Base-by-base conservation (phyloP, 2,888 invertebrate genomes). In the Microdon myrmicae region DNA sequence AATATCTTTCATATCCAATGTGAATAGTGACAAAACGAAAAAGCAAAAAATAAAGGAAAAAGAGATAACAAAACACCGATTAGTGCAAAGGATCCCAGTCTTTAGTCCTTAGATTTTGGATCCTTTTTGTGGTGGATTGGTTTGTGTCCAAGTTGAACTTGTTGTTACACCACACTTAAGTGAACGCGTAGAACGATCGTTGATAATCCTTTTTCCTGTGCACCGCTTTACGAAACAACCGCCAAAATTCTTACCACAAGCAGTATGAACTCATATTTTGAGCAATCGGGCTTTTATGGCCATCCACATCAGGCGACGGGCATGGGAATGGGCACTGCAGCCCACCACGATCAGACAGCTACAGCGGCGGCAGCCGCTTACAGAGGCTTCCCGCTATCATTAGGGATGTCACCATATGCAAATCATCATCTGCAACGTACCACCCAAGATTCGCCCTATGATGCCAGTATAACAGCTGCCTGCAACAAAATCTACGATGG, bases 281-380 rank as follows among this genome's bases (percentile, higher is more conserved):
- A 94, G 85, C 94, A 94, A 85, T 90, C 90, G 81, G 94, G 94
- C 82, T 95, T 95, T 85, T 94, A 95, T 84, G 93, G 94, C 76
- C 92, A 93, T 81, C 93, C 93, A 78, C 89, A 92, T 83, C 89
- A 93, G 83, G 85, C 86, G 67, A 85, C 87, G 71, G 86, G 83
- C 69, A 83, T 84, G 76, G 85, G 87, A 59, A 82, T 85, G 80
- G 82, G 87, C 74, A 83, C 86, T 61, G 85, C 84, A 68, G 85
- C 86, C 69, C 87, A 87, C 73, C 90, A 92, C 71, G 87, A 90
- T 82, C 88, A 90, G 80, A 83, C 87, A 69, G 83, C 87, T 38
- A 75, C 78, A 58, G 79, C 80, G 34, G 86, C 86, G 43, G 87
- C 87, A 29, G 85, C 86, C 5, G 84, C 84, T 20, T 92, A 93